A percentile compares a stretch with the other conserved stretches of the same genome.
These are phyloP conservation scores for Colaptes auratus DNA, from an alignment of 2,113 vertebrate genomes.

Conservation along the genomic window DNA sequence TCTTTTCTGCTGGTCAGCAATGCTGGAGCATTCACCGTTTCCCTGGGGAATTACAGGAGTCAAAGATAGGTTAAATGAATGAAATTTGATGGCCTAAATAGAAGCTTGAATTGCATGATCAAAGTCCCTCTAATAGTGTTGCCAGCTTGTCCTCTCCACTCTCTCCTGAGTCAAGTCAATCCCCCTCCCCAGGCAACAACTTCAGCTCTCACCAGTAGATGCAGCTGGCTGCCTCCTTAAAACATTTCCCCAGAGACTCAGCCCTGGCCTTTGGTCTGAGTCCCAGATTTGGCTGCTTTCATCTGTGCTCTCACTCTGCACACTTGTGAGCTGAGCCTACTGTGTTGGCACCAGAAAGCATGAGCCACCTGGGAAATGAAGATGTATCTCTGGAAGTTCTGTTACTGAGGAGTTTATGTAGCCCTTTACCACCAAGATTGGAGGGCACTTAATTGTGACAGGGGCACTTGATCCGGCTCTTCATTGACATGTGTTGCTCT, in stretches of 20 bases:
- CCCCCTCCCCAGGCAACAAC: neutral
- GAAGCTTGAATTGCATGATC: neutral
- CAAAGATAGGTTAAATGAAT: neutral
- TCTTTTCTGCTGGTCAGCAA: neutral
- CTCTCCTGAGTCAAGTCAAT: neutral
- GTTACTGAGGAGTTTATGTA: neutral
- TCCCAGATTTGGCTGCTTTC: neutral
- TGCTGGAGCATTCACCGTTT: neutral
- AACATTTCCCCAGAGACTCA: neutral
- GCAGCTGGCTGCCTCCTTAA: neutral
- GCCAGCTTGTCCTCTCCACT: neutral
- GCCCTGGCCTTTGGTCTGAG: neutral
- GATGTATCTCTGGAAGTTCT: neutral
- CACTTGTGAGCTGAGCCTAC: accelerated
- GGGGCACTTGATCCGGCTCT: neutral
- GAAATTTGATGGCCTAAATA: neutral
- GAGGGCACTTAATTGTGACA: no score
- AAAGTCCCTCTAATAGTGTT: neutral
- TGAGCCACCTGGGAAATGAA: accelerated
- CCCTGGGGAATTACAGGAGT: neutral
- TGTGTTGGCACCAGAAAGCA: accelerated
- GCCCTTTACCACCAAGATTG: accelerated
- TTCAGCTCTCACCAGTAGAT: neutral
- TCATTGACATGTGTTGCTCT: accelerated
- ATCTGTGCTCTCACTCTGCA: accelerated